Conservation (phyloP, 2,113 vertebrate genomes). For the Cyprinus carpio region DNA sequence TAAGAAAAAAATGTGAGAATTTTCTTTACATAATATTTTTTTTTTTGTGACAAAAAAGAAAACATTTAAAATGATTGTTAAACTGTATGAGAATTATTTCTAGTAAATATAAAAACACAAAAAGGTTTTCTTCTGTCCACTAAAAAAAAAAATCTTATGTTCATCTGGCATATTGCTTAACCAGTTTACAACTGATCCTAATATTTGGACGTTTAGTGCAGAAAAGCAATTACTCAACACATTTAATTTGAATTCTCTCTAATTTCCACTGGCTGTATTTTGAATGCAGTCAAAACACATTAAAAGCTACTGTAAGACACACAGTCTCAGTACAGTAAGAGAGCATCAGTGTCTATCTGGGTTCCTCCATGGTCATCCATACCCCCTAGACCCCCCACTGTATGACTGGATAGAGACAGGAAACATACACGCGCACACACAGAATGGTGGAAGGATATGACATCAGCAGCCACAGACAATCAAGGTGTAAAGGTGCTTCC, state of each 20-base stretch:
- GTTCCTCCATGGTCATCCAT: conserved; percentile 56
- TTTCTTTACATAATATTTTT: too few relatives aligned
- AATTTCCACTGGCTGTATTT: conserved; percentile 50
- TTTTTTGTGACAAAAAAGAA: not conserved
- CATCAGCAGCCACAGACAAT: conserved; percentile 94
- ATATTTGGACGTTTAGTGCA: not conserved
- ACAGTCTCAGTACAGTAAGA: conserved; percentile 62
- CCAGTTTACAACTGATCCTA: not conserved
- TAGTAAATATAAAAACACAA: not conserved
- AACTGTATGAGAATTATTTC: not conserved
- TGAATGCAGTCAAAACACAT: not conserved
- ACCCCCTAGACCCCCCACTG: conserved; percentile 58
- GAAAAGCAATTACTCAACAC: not conserved
- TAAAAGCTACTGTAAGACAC: not conserved
- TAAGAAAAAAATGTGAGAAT: not conserved
- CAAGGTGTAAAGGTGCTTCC: conserved; percentile 99
- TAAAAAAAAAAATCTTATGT: not conserved
- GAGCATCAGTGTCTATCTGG: conserved; percentile 53
- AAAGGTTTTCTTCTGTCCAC: not conserved
- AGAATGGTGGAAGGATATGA: conserved; percentile 88
- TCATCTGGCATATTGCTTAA: not conserved
- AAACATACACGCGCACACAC: conserved; percentile 80
- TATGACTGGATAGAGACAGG: conserved; percentile 82
- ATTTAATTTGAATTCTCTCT: not conserved
- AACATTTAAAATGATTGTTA: not conserved